phyloP scores from a whole-genome alignment of 2,113 vertebrate genomes.

The Antechinus stuartii region DNA sequence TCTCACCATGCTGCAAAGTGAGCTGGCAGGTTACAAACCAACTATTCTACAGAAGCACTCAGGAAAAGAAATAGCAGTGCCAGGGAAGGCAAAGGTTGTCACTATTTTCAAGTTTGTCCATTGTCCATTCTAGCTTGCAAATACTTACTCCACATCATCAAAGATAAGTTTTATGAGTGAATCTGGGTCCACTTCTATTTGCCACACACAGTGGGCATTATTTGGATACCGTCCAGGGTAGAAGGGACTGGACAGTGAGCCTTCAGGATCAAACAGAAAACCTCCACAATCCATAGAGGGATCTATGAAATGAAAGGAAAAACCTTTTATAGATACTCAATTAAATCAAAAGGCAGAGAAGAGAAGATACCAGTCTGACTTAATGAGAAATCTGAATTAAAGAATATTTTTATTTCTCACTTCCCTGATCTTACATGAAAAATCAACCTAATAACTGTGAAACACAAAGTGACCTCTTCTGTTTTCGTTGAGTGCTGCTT shows the following conservation, averaged over 20 bases:
- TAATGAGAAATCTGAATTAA: neutral
- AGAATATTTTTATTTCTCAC: neutral
- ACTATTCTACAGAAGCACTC: too few species aligned
- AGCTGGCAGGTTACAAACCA: too few species aligned
- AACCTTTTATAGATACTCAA: neutral
- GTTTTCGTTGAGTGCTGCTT: neutral
- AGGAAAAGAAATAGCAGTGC: too few species aligned
- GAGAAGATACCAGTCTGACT: neutral
- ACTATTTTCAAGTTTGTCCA: neutral
- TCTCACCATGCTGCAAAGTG: too few species aligned
- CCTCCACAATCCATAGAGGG: constrained; percentile 18
- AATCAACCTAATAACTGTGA: neutral
- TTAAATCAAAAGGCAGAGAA: neutral
- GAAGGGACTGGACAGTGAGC: neutral
- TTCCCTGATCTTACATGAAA: neutral
- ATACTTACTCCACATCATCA: neutral
- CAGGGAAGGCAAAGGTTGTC: too few species aligned
- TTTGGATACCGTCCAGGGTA: neutral
- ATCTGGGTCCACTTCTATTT: neutral
- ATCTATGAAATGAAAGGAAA: constrained; percentile 59
- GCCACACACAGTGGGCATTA: neutral
- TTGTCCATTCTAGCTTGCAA: neutral
- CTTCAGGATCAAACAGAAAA: neutral
- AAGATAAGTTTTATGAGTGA: neutral
- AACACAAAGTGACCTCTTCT: neutral